These are phyloP conservation scores for Troides oblongomaculatus DNA, from an alignment of 2,888 invertebrate species.

Conservation along the genomic window DNA sequence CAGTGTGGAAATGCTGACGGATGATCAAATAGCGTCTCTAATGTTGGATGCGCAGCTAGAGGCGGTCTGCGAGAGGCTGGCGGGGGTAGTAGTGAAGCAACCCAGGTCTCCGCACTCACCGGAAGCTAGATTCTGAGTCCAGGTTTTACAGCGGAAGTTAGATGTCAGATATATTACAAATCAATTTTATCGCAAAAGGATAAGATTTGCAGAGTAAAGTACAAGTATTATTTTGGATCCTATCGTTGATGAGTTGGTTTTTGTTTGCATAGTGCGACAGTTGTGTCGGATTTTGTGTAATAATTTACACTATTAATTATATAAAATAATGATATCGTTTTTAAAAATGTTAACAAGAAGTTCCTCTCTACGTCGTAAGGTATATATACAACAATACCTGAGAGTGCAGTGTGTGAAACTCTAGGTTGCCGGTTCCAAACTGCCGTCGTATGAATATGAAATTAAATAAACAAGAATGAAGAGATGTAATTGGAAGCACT, in stretches of 20 bases:
- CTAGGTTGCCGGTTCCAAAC: not conserved
- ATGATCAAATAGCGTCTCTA: slow-evolving; percentile 86
- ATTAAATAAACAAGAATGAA: too few relatives aligned
- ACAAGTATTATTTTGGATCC: not conserved
- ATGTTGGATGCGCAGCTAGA: slow-evolving; percentile 87
- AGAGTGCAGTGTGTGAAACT: not conserved
- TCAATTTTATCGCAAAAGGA: not conserved
- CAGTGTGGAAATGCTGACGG: slow-evolving; percentile 88
- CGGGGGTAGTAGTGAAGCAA: slow-evolving; percentile 60
- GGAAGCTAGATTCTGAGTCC: slow-evolving; percentile 42
- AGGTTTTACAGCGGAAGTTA: not conserved
- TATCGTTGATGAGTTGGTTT: not conserved
- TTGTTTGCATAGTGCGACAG: not conserved
- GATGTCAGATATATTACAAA: not conserved
- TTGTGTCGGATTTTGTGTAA: not conserved
- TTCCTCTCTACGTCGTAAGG: not conserved
- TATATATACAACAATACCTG: too few relatives aligned
- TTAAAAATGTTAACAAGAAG: not conserved
- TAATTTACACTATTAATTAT: too few relatives aligned
- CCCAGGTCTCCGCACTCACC: slow-evolving; percentile 47
- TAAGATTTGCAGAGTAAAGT: not conserved
- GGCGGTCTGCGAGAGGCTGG: slow-evolving; percentile 84
- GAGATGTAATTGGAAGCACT: too few relatives aligned
- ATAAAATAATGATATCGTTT: not conserved
- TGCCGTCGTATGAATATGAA: not conserved